Base-by-base conservation (phyloP, 2,888 invertebrate species). In the Apamea sordens region DNA sequence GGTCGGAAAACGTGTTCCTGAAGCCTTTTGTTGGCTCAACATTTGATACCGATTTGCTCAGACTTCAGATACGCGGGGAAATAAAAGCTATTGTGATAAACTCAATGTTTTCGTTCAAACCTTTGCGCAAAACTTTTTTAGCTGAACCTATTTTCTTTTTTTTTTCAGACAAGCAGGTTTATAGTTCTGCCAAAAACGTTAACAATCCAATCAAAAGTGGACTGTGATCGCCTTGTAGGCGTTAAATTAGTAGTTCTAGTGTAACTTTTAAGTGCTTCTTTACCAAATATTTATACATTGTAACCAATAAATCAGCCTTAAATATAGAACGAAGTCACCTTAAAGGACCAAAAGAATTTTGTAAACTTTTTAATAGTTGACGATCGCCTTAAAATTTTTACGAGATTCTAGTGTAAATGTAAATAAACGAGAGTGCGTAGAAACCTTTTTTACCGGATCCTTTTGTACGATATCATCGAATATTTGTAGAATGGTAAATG, bases 311-410 rank as follows among this genome's bases (percentile, higher is more conserved):
- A 91, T 86, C 90, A 94, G 96, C 96, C 96, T 96, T 96, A 96
- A 89, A 88, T 89, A 88, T 91, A 91, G 85, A 92, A 89, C 92
- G 91, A 93, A 93, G 89, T 90, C 89, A 95, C 94, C 94, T 95
- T 92, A 94, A 95, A 96, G 96, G 96, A 96, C 96, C 96, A 96
- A 96, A 69, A 91, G 92, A 92, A 86, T 95, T 97, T 96, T 95
- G 90, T 93, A 94, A 92, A 90, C 91, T 89, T 92, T 95, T 95
- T 94, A 92, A 92, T 89, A 92, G 91, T 92, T 63, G 80, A 92
- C 88, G 86, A 80, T 91, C 93, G 96, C 96, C 96, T 96, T 96
- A 96, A 93, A 76, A 92, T 95, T 96, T 96, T 92, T 93, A 94
- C 92, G 86, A 86, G 88, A 84, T 90, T 82, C 77, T 91, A 92